phyloP scores from a whole-genome alignment of 2,888 invertebrate genomes.

The Cosmorhoe ocellata region DNA sequence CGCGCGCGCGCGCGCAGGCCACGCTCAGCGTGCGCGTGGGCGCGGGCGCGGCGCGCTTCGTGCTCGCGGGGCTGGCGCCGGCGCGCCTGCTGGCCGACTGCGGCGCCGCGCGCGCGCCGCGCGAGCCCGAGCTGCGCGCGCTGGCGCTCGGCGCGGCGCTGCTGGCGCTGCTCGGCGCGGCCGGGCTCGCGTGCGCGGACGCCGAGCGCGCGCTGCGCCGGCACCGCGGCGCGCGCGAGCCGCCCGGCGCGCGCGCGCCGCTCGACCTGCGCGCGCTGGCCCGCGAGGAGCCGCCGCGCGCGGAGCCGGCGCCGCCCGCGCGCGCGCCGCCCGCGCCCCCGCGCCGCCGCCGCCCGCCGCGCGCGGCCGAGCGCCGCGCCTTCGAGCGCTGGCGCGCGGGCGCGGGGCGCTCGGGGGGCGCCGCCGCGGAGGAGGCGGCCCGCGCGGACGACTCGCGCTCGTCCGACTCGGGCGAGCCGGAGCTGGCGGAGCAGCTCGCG shows the following conservation, averaged over 20 bases:
- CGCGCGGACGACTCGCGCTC: constrained; percentile 56
- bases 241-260: constrained; percentile 46
- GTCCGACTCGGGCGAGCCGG: constrained; percentile 29
- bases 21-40: constrained; percentile 35
- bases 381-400: constrained; percentile 68
- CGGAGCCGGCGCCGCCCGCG: constrained; percentile 25
- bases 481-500: constrained; percentile 26
- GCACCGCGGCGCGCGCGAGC: constrained; percentile 35
- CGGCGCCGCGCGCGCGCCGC: constrained; percentile 57
- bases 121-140: constrained; percentile 80
- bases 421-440: constrained; percentile 44
- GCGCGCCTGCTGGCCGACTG: constrained; percentile 44
- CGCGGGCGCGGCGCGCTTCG: constrained; percentile 43
- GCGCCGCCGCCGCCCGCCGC: constrained; percentile 43
- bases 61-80: constrained; percentile 43
- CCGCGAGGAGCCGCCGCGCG: constrained; percentile 13
- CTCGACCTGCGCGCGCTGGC: constrained; percentile 43
- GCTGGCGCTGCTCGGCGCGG: constrained; percentile 72
- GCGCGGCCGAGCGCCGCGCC: constrained; percentile 55
- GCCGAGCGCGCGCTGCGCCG: constrained; percentile 48
- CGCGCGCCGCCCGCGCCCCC: constrained; percentile 36
- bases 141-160: constrained; percentile 67
- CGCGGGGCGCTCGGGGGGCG: constrained; percentile 49
- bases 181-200: constrained; percentile 54
- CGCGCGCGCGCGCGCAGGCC: constrained; percentile 49